phyloP scores from a whole-genome alignment of 30 jellyfish, hydroid and myxozoan genomes.

The Aurelia sp. region DNA sequence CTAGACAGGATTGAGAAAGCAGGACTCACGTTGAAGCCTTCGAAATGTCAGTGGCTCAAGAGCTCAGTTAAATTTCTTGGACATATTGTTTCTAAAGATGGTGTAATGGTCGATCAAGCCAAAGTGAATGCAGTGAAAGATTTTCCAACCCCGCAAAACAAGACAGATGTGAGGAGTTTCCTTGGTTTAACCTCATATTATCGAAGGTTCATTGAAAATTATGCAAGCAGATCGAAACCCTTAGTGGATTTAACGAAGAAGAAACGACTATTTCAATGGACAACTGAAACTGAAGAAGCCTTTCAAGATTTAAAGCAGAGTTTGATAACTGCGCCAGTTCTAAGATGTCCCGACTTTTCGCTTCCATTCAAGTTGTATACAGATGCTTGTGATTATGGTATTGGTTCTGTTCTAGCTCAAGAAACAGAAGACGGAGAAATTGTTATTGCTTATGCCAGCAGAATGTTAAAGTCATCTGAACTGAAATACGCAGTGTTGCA shows the following conservation, averaged over 20 bases:
- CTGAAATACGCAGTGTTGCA: slow-evolving; percentile 47
- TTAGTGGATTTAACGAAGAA: slow-evolving; percentile 46
- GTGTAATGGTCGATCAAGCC: slow-evolving; percentile 49
- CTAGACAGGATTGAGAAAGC: slow-evolving; percentile 50
- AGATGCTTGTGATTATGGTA: slow-evolving; percentile 62
- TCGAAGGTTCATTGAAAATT: slow-evolving; percentile 48
- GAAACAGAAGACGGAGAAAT: slow-evolving; percentile 47
- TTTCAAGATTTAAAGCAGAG: slow-evolving; percentile 20
- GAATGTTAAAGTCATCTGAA: slow-evolving; percentile 48
- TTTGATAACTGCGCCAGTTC: slow-evolving; percentile 50
- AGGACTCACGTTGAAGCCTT: slow-evolving; percentile 52
- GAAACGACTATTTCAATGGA: slow-evolving; percentile 15
- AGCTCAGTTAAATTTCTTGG: slow-evolving; percentile 64
- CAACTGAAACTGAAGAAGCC: not conserved
- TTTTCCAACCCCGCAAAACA: slow-evolving; percentile 46
- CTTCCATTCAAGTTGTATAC: slow-evolving; percentile 49
- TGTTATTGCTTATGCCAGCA: slow-evolving; percentile 59
- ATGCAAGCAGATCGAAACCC: slow-evolving; percentile 42
- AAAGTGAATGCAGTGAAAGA: slow-evolving; percentile 19
- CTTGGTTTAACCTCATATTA: slow-evolving; percentile 55
- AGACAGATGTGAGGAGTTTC: slow-evolving; percentile 41
- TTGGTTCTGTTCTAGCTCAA: slow-evolving; percentile 71
- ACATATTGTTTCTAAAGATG: slow-evolving; percentile 37
- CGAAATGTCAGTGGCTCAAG: slow-evolving; percentile 41
- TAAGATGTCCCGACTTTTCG: slow-evolving; percentile 50